Base-by-base conservation (phyloP, 2,113 vertebrate genomes). In the Talpa occidentalis region DNA sequence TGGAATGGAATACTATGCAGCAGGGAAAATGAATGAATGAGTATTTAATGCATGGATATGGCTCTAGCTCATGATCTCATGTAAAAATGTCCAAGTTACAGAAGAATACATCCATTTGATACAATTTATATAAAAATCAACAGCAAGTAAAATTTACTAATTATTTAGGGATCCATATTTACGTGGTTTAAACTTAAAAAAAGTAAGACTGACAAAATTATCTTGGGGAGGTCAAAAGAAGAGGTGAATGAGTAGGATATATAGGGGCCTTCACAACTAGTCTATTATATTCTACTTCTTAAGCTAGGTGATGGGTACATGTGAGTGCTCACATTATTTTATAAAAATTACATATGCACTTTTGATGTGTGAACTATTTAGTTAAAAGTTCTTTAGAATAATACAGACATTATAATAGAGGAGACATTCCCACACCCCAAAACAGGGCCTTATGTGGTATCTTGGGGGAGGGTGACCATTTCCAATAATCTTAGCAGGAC, bases 51-150 rank as follows among this genome's bases (percentile, higher is more conserved):
- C 0, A n/a, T 44, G 10, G 37, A 19, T 3, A 44, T 24, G 74
- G 35, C 59, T 92, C 69, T 30, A 22, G 56, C 49, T 35, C 10
- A 56, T 32, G 60, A 76, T 56, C 62, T 40, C 67, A 64, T 30
- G 7, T 10, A 85, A 78, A 91, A 67, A 89, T 47, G 22, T 22
- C 32, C 32, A 69, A 82, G 17, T 69, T 77, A 7, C 44, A 66
- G 60, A 90, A 47, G 42, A 87, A 64, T 32, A 54, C 16, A 64
- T 32, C 11, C 32, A 85, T 60, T 70, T 60, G 40, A 64, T 72
- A 14, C 2, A 21, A 84, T 59, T 62, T 85, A 93, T 28, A 70
- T 32, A 88, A 88, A 96, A 85, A 32, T 60, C 94, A 95, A 80
- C 37, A 54, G 80, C 22, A 83, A 79, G 37, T 16, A 56, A 60